These are phyloP conservation scores for Amblyjoppa fuscipennis DNA, from an alignment of 2,888 invertebrate genomes.

Conservation along the genomic window DNA sequence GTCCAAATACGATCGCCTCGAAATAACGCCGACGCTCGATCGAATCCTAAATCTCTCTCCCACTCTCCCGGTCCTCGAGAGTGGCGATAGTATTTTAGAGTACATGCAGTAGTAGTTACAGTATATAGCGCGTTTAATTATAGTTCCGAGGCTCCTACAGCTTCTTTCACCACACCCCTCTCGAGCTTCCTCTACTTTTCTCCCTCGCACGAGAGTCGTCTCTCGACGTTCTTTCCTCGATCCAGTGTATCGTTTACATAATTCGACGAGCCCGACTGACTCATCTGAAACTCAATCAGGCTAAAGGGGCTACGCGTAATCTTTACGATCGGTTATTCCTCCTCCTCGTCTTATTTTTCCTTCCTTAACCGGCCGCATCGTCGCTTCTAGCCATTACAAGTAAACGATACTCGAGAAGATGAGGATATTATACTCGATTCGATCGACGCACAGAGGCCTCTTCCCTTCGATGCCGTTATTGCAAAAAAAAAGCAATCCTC, in stretches of 20 bases:
- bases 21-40: slow-evolving; percentile 33
- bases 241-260: slow-evolving; percentile 50
- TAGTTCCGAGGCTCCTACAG: slow-evolving; percentile 34
- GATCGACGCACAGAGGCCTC: not conserved
- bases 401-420: slow-evolving; percentile 32
- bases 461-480: slow-evolving; percentile 21
- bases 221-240: not conserved
- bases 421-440: slow-evolving; percentile 14
- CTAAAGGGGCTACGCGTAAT: slow-evolving; percentile 45
- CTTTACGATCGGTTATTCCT: slow-evolving; percentile 17
- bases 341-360: not conserved
- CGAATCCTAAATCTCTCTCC: slow-evolving; percentile 21
- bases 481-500: slow-evolving; percentile 15
- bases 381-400: slow-evolving; percentile 21
- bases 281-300: slow-evolving; percentile 47
- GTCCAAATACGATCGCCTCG: slow-evolving; percentile 7
- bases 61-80: not conserved
- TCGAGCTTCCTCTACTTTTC: slow-evolving; percentile 1
- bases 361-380: not conserved
- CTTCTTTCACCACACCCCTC: slow-evolving; percentile 30
- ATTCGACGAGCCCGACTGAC: slow-evolving; percentile 41
- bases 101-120: not conserved
- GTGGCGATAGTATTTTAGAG: slow-evolving; percentile 6
- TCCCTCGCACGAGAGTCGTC: slow-evolving; percentile 19
- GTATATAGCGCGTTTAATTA: slow-evolving; percentile 44